A percentile compares a stretch with the other conserved stretches of the same genome.
phyloP scores from a whole-genome alignment of 92 coral and sea anemone species.

The Porites lobata region DNA sequence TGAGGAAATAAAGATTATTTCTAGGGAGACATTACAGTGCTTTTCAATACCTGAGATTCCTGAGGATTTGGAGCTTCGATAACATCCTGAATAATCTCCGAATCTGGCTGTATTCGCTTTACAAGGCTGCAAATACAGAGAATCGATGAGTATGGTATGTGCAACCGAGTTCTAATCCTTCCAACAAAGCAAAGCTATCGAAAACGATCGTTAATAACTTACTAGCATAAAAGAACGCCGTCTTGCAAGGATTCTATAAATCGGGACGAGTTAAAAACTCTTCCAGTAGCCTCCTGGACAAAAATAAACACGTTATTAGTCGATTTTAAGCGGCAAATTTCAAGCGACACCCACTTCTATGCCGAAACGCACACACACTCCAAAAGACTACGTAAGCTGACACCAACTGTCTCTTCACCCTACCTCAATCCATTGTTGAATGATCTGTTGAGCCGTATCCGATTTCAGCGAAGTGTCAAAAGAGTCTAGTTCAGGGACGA shows the following conservation, averaged over 20 bases:
- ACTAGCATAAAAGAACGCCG: constrained; percentile 73
- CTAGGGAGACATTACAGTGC: not conserved
- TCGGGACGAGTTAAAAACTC: constrained; percentile 61
- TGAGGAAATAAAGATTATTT: not conserved
- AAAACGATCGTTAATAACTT: constrained; percentile 34
- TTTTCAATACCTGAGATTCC: constrained; percentile 64
- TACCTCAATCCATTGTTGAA: constrained; percentile 91
- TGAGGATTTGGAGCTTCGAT: constrained; percentile 69
- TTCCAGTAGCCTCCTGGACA: constrained; percentile 73
- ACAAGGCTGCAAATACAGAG: constrained; percentile 63
- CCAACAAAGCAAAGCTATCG: constrained; percentile 9
- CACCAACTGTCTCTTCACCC: constrained; percentile 44
- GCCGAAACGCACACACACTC: constrained; percentile 39
- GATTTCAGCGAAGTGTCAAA: constrained; percentile 70
- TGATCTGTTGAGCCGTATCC: constrained; percentile 82
- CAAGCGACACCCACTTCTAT: constrained; percentile 28
- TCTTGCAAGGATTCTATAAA: constrained; percentile 73
- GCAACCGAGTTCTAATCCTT: not conserved
- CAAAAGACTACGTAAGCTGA: constrained; percentile 64
- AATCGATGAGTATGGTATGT: constrained; percentile 19
- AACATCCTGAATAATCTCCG: constrained; percentile 71
- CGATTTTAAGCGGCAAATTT: constrained; percentile 15
- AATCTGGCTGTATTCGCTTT: constrained; percentile 73
- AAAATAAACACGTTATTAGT: constrained; percentile 33
- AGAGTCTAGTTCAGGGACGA: constrained; percentile 30